phyloP scores from a whole-genome alignment of 2,888 invertebrate species.

The Mythimna vitellina region DNA sequence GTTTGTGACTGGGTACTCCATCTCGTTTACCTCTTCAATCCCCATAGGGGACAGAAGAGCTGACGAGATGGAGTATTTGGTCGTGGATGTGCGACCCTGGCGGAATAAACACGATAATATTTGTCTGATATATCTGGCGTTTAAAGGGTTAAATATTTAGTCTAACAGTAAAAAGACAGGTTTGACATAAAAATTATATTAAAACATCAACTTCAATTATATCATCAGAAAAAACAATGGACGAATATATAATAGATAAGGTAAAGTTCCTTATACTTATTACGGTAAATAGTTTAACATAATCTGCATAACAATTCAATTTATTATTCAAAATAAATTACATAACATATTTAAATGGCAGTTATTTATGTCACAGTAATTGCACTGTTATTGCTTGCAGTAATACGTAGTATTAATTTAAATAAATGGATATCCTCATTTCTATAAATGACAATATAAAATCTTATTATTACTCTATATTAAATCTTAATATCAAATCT shows the following conservation, averaged over 20 bases:
- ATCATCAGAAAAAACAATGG: neutral
- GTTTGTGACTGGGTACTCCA: too few species aligned
- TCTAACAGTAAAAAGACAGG: neutral
- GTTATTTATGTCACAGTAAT: constrained; percentile 17
- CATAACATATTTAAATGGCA: constrained; percentile 17
- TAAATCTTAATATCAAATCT: too few species aligned
- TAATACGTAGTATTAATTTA: constrained; percentile 16
- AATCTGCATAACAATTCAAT: constrained; percentile 9
- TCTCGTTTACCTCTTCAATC: too few species aligned
- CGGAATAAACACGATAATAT: too few species aligned
- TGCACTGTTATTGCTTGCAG: constrained; percentile 7
- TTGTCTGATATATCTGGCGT: too few species aligned
- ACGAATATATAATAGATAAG: neutral
- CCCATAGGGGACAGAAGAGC: too few species aligned
- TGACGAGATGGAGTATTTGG: too few species aligned
- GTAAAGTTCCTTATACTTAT: neutral
- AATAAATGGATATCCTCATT: constrained; percentile 32
- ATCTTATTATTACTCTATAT: too few species aligned
- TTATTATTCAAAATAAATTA: constrained; percentile 15
- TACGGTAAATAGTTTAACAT: neutral
- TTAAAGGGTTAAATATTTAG: neutral
- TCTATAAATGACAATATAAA: neutral
- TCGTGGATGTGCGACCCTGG: too few species aligned
- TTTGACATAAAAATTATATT: neutral
- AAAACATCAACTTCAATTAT: neutral